Percentiles rank a stretch among this genome's conserved stretches.
phyloP scores from a whole-genome alignment of 2,797 vertebrate species.

The Myotis daubentonii region DNA sequence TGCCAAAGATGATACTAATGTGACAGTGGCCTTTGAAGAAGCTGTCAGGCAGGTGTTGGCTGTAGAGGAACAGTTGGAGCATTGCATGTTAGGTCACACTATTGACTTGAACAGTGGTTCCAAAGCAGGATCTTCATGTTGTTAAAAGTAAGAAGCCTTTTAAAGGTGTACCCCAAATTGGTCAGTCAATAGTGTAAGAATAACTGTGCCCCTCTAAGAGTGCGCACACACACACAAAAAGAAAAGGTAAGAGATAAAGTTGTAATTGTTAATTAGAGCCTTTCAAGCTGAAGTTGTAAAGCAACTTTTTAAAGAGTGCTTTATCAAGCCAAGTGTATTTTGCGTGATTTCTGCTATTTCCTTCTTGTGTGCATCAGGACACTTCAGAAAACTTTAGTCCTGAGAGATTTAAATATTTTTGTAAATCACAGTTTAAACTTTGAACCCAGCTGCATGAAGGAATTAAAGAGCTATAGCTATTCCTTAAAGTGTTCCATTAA shows the following conservation, averaged over 20 bases:
- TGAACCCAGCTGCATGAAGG: constrained; percentile 75
- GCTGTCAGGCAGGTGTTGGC: constrained; percentile 95
- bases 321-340: constrained; percentile 76
- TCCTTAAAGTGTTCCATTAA: constrained; percentile 72
- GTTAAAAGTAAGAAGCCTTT: constrained; percentile 85
- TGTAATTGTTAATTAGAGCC: constrained; percentile 68
- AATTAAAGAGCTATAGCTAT: constrained; percentile 67
- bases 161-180: background rate
- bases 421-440: constrained; percentile 72
- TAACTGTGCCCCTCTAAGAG: constrained; percentile 59
- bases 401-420: constrained; percentile 70
- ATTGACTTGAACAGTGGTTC: constrained; percentile 94
- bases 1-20: constrained; percentile 98
- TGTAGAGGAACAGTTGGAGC: constrained; percentile 94
- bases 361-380: constrained; percentile 75
- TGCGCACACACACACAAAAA: background rate
- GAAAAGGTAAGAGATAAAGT: constrained; percentile 64
- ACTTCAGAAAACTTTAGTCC: constrained; percentile 68
- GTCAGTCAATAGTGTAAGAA: background rate
- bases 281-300: constrained; percentile 72
- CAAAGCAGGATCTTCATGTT: constrained; percentile 91
- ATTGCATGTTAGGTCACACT: constrained; percentile 92
- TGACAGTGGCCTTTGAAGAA: constrained; percentile 96
- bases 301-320: constrained; percentile 51
- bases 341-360: constrained; percentile 76